Percentiles rank a stretch among this genome's conserved stretches.
Conservation (phyloP, 2,113 vertebrate genomes). For the Cricetomys ansorgei region DNA sequence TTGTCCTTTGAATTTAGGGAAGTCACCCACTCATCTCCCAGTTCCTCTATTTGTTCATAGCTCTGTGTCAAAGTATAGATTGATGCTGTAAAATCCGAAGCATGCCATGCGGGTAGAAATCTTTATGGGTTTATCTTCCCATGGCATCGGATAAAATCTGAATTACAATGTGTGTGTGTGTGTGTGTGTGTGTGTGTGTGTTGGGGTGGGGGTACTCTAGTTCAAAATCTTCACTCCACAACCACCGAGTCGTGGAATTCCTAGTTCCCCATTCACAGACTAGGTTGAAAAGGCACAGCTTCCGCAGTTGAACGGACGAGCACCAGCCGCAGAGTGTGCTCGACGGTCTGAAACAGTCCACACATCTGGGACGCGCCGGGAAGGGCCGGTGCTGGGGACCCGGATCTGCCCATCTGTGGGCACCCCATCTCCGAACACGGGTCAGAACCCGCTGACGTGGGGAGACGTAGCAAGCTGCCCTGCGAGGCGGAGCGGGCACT, state of each 20-base stretch:
- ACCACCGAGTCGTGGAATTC: background rate
- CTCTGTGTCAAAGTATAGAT: slow-evolving; percentile 10
- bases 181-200: too few relatives aligned
- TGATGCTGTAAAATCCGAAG: slow-evolving; percentile 48
- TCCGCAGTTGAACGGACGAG: background rate
- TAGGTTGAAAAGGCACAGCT: background rate
- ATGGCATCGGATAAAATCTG: slow-evolving; percentile 12
- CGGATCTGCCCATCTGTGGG: background rate
- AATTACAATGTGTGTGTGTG: too few relatives aligned
- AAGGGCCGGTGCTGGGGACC: slow-evolving; percentile 1
- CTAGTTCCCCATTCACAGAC: background rate
- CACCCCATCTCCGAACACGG: too few relatives aligned
- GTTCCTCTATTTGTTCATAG: slow-evolving; percentile 44
- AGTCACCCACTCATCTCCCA: background rate
- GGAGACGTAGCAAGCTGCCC: too few relatives aligned
- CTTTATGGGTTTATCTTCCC: background rate
- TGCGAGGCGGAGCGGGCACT: too few relatives aligned
- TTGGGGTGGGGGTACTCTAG: background rate
- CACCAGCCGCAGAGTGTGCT: background rate
- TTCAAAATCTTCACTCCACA: slow-evolving; percentile 17
- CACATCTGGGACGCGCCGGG: background rate
- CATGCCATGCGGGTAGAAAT: background rate
- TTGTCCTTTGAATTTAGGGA: slow-evolving; percentile 47
- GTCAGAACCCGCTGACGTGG: too few relatives aligned
- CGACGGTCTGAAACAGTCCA: background rate